A percentile compares a stretch with the other conserved stretches of the same genome.
phyloP scores from a whole-genome alignment of 2,888 invertebrate species.

The Phragmatobia fuliginosa region DNA sequence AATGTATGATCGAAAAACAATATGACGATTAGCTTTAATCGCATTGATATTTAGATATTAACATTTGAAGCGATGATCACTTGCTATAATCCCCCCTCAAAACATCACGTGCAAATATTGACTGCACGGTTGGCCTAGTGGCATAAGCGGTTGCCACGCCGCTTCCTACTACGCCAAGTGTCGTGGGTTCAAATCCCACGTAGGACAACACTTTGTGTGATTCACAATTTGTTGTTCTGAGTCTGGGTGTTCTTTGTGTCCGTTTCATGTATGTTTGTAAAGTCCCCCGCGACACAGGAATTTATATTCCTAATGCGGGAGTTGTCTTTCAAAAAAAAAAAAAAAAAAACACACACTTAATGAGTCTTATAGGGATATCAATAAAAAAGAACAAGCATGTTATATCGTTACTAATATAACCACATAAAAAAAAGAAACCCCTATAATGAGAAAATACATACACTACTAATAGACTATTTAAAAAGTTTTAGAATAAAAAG shows the following conservation, averaged over 20 bases:
- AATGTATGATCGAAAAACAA: slow-evolving; percentile 19
- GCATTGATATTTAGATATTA: slow-evolving; percentile 3
- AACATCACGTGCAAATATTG: slow-evolving; percentile 62
- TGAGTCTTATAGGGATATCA: slow-evolving; percentile 70
- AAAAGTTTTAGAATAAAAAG: not conserved
- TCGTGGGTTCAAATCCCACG: too few relatives aligned
- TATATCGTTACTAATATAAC: not conserved
- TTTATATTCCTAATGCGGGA: too few relatives aligned
- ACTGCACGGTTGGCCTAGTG: too few relatives aligned
- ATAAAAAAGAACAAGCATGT: not conserved
- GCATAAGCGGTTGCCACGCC: too few relatives aligned
- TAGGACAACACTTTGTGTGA: too few relatives aligned
- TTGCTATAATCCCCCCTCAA: slow-evolving; percentile 75
- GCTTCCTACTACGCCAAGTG: too few relatives aligned
- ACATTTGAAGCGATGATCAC: slow-evolving; percentile 18
- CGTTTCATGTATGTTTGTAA: too few relatives aligned
- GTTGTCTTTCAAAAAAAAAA: too few relatives aligned
- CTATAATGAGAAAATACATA: not conserved
- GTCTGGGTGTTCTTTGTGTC: too few relatives aligned
- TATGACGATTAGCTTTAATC: slow-evolving; percentile 25
- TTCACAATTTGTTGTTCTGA: too few relatives aligned
- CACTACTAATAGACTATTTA: not conserved
- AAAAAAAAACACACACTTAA: slow-evolving; percentile 57
- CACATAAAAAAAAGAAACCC: not conserved
- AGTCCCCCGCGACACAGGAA: too few relatives aligned